Evolutionary conservation across 37 sponge, comb jelly and placozoan genomes (phyloP), one percentile per base, ranked within the genome.

Genomic region (Theonella swinhoei): DNA sequence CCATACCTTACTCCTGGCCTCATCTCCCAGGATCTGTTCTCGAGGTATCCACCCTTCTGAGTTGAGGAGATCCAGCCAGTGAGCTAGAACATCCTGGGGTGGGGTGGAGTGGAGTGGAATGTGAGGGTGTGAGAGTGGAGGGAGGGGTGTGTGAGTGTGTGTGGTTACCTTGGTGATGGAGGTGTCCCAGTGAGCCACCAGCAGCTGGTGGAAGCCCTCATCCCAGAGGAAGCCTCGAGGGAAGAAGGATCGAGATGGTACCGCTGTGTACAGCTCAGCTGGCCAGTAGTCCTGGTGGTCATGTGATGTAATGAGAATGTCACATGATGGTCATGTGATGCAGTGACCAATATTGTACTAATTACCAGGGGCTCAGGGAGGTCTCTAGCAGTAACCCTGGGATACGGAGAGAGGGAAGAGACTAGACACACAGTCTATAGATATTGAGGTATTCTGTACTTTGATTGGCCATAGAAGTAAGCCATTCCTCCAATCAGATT

Each of bases 211-310:
- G 75, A 99, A 99, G 0, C 99, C 99, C 70, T 99, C 99, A 63
- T 99, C 99, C 99, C 99, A 99, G 41, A 99, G 99, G 74, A 99
- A 99, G 2, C 99, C 99, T 33, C 99, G 91, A 54, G 99, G 97
- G 68, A 99, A 99, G 83, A 95, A 97, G n/a, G 99, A 95, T 30
- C 99, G 88, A 2, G 99, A 96, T 20, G 99, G 99, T 24, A 95
- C 96, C 24, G 82, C 94, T 28, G 90, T 93, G 76, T 89, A 93
- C 14, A 93, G 87, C 5, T 78, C 37, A 35, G 94, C 87, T 5
- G 87, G 79, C 87, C 90, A 93, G 72, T 93, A 93, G 65, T 91
- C 78, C 91, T 91, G 78, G 1, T 71, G 36, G 63, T 29, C 26
- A 38, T 65, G 80, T 25, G 66, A 40, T 8, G 19, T 29, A 30